Conservation (phyloP, 1,140 invertebrate species). For the Philopotamus ludificatus region DNA sequence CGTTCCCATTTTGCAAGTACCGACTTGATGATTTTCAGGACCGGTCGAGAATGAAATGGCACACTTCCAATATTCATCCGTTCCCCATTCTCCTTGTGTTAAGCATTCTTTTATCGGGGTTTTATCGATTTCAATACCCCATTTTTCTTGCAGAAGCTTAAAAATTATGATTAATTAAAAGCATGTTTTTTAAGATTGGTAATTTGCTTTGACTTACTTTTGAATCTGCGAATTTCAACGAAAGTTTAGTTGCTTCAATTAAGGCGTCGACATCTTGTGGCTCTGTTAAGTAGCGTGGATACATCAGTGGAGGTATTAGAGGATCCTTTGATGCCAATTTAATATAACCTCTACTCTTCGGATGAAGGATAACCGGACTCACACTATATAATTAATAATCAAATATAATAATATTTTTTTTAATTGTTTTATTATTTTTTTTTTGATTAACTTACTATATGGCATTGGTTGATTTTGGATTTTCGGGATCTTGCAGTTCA, state of each 20-base stretch:
- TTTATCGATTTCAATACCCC: conserved; percentile 69
- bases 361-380: conserved; percentile 63
- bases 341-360: conserved; percentile 47
- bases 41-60: conserved; percentile 54
- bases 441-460: conserved; percentile 44
- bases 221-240: conserved; percentile 66
- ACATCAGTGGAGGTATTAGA: conserved; percentile 73
- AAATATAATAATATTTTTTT: not conserved
- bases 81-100: conserved; percentile 59
- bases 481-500: conserved; percentile 47
- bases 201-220: conserved; percentile 48
- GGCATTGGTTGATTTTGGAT: conserved; percentile 44
- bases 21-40: conserved; percentile 62
- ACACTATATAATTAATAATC: conserved; percentile 61
- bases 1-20: conserved; percentile 70
- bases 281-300: conserved; percentile 79
- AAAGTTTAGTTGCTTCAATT: conserved; percentile 73
- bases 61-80: conserved; percentile 62
- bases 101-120: conserved; percentile 68
- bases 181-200: no score
- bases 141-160: conserved; percentile 63
- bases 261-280: conserved; percentile 72
- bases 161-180: conserved; percentile 3
- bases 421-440: not conserved
- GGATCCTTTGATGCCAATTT: conserved; percentile 48